Conservation (phyloP, 2,888 invertebrate species). For the Cephonodes hylas region DNA sequence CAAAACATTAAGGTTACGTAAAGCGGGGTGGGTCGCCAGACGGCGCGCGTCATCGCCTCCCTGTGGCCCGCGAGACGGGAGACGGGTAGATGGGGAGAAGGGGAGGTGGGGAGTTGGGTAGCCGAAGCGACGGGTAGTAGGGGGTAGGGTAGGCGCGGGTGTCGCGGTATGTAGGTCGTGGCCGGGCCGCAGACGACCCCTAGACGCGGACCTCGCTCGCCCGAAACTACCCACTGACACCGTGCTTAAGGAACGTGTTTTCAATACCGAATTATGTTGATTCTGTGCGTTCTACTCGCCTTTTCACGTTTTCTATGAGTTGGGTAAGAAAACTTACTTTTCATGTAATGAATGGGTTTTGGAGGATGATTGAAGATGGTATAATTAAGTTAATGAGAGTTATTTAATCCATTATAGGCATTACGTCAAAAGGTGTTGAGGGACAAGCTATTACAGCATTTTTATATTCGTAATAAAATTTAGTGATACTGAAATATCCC, state of each 20-base stretch:
- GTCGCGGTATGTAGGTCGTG: conserved; percentile 67
- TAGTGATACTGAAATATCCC: too few relatives aligned
- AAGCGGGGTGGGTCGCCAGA: conserved; percentile 54
- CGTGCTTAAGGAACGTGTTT: conserved; percentile 4
- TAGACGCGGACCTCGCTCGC: conserved; percentile 65
- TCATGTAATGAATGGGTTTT: not conserved
- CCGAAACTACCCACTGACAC: conserved; percentile 27
- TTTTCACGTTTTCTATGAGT: not conserved
- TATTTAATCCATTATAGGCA: too few relatives aligned
- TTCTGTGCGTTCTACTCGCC: not conserved
- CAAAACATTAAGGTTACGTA: conserved; percentile 64
- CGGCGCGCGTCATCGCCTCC: conserved; percentile 43
- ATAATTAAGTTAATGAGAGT: too few relatives aligned
- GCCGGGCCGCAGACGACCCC: conserved; percentile 75
- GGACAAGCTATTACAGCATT: too few relatives aligned
- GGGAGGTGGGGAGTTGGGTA: conserved; percentile 31
- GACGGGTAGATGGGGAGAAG: conserved; percentile 31
- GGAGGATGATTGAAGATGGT: too few relatives aligned
- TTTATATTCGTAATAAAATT: too few relatives aligned
- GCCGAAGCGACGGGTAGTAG: conserved; percentile 1
- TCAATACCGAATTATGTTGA: not conserved
- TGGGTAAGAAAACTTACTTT: not conserved
- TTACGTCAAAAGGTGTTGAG: too few relatives aligned
- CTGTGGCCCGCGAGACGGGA: not conserved
- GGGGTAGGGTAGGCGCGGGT: conserved; percentile 32